phyloP scores from a whole-genome alignment of 2,888 invertebrate genomes.

The Molorchus minor region DNA sequence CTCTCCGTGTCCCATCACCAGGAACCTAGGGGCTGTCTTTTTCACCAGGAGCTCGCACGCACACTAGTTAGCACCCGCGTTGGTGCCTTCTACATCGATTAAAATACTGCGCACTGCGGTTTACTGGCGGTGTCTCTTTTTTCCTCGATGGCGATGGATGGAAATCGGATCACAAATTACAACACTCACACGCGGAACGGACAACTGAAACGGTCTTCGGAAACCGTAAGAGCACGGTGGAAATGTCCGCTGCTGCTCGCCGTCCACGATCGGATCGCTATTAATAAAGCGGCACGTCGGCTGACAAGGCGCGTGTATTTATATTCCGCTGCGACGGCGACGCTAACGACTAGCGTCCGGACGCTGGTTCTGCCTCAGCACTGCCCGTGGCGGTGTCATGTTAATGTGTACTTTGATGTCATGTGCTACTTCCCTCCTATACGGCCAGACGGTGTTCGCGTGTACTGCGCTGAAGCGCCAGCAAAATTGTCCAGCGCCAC shows the following conservation, averaged over 20 bases:
- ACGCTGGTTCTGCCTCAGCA: slow-evolving; percentile 36
- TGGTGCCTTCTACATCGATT: slow-evolving; percentile 53
- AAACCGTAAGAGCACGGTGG: slow-evolving; percentile 37
- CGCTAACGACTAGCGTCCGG: slow-evolving; percentile 44
- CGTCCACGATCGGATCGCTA: slow-evolving; percentile 44
- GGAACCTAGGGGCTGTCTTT: slow-evolving; percentile 28
- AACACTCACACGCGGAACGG: slow-evolving; percentile 40
- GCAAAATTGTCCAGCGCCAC: slow-evolving; percentile 40
- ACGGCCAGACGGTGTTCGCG: slow-evolving; percentile 31
- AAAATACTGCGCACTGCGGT: slow-evolving; percentile 51
- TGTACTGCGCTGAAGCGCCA: slow-evolving; percentile 35
- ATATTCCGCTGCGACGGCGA: slow-evolving; percentile 49
- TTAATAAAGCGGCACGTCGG: slow-evolving; percentile 50
- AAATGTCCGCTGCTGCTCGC: slow-evolving; percentile 38
- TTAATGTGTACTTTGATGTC: slow-evolving; percentile 32
- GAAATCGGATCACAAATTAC: slow-evolving; percentile 19
- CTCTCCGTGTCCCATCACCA: slow-evolving; percentile 57
- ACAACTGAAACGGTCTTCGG: slow-evolving; percentile 20
- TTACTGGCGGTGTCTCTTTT: background rate
- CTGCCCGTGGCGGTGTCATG: slow-evolving; percentile 40
- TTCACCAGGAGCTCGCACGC: slow-evolving; percentile 21
- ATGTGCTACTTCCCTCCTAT: slow-evolving; percentile 37
- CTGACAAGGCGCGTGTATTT: slow-evolving; percentile 44
- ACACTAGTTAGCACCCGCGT: slow-evolving; percentile 28
- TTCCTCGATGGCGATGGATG: slow-evolving; percentile 16